A percentile compares a stretch with the other conserved stretches of the same genome.
Conservation (phyloP, 2,113 vertebrate species). For the Charadrius vociferus region DNA sequence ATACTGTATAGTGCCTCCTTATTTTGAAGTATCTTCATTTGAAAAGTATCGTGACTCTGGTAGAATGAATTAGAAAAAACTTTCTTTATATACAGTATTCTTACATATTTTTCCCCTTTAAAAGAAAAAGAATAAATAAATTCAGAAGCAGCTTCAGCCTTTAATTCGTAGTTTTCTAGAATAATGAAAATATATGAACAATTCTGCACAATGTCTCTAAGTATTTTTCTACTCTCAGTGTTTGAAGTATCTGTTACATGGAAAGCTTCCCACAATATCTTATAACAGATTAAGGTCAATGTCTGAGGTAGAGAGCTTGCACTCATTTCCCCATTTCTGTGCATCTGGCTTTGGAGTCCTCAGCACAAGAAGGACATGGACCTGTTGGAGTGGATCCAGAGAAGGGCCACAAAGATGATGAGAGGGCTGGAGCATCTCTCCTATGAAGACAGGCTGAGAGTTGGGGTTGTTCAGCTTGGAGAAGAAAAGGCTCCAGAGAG, state of each 20-base stretch:
- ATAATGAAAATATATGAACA: background rate
- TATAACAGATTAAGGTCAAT: background rate
- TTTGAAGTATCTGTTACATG: background rate
- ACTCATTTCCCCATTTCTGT: background rate
- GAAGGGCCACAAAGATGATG: too few relatives aligned
- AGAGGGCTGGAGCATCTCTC: too few relatives aligned
- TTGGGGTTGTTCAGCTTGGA: too few relatives aligned
- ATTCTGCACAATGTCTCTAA: background rate
- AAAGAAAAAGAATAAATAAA: background rate
- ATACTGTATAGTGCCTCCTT: background rate
- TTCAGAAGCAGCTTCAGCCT: background rate
- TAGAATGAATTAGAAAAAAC: background rate
- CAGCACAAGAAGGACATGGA: too few relatives aligned
- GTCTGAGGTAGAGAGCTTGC: background rate
- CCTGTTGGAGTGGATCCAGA: too few relatives aligned
- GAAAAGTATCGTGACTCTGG: background rate
- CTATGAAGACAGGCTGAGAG: too few relatives aligned
- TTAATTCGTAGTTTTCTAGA: background rate
- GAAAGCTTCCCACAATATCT: background rate
- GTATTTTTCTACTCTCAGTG: background rate
- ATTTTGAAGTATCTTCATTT: background rate
- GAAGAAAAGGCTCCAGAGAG: too few relatives aligned
- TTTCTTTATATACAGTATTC: background rate
- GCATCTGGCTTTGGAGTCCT: too few relatives aligned
- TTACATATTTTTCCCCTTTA: background rate